phyloP scores from a whole-genome alignment of 2,113 vertebrate genomes.

The Penelope pileata region DNA sequence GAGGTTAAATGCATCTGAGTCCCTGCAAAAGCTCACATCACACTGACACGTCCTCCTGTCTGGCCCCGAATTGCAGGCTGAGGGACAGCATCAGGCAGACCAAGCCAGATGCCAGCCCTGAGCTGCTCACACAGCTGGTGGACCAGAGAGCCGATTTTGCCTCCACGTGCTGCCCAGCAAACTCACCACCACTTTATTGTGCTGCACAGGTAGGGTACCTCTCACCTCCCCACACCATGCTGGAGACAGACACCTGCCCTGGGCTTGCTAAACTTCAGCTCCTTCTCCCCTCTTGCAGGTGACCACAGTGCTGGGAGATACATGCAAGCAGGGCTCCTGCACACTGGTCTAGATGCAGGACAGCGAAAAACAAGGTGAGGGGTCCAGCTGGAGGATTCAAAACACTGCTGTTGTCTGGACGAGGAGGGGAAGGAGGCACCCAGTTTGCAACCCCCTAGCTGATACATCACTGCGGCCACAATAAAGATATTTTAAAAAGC shows the following conservation, averaged over 20 bases:
- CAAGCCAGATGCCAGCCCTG: neutral
- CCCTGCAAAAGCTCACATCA: accelerated
- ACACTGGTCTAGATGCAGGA: neutral
- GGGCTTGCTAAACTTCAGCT: neutral
- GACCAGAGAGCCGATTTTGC: conserved; percentile 2
- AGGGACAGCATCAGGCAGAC: neutral
- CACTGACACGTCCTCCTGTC: neutral
- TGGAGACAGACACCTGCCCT: accelerated
- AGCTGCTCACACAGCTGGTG: neutral
- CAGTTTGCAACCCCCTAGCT: neutral
- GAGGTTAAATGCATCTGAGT: accelerated
- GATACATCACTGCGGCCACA: neutral
- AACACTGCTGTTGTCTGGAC: neutral
- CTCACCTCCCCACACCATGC: accelerated
- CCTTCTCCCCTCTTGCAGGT: neutral
- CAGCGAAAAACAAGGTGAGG: neutral
- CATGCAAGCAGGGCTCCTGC: neutral
- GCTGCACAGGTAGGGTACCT: neutral
- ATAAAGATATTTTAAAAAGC: neutral
- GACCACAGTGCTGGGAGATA: neutral
- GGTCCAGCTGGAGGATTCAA: neutral
- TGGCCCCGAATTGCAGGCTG: neutral
- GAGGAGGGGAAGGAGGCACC: neutral
- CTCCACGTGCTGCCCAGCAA: conserved; percentile 32
- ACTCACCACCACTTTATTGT: conserved; percentile 45